A percentile compares a stretch with the other conserved stretches of the same genome.
Evolutionary conservation across 2,888 invertebrate genomes (phyloP).

Genomic region (Lagria hirta): DNA sequence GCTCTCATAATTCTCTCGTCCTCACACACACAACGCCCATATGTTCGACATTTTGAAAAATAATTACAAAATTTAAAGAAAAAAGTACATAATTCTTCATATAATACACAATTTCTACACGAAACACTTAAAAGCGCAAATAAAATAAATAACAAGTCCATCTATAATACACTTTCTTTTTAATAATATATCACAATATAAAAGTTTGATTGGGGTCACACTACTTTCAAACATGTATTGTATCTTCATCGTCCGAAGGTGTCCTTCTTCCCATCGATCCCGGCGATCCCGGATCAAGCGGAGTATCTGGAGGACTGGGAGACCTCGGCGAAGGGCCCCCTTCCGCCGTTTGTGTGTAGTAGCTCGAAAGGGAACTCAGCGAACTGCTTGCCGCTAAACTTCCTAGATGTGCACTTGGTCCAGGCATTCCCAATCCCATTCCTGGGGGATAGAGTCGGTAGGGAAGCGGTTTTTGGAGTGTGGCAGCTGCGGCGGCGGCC

Average conservation of each 20-base stretch:
- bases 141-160: slow-evolving; percentile 49
- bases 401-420: slow-evolving; percentile 68
- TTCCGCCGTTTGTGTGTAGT: slow-evolving; percentile 59
- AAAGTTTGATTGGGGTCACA: slow-evolving; percentile 26
- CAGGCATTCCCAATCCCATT: slow-evolving; percentile 64
- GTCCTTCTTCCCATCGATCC: slow-evolving; percentile 54
- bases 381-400: slow-evolving; percentile 71
- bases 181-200: slow-evolving; percentile 51
- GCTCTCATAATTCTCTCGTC: slow-evolving; percentile 4
- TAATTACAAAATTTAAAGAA: slow-evolving; percentile 43
- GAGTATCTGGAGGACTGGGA: slow-evolving; percentile 57
- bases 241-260: slow-evolving; percentile 63
- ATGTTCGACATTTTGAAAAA: slow-evolving; percentile 28
- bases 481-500: slow-evolving; percentile 69
- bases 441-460: slow-evolving; percentile 67
- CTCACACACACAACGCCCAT: slow-evolving; percentile 31
- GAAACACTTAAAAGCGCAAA: slow-evolving; percentile 51
- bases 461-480: slow-evolving; percentile 85
- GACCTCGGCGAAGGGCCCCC: slow-evolving; percentile 58
- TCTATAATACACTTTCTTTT: slow-evolving; percentile 49
- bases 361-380: slow-evolving; percentile 59
- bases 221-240: slow-evolving; percentile 63
- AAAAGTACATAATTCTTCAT: slow-evolving; percentile 30
- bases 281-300: slow-evolving; percentile 64
- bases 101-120: slow-evolving; percentile 34